Percentiles rank a stretch among this genome's conserved stretches.
phyloP scores from a whole-genome alignment of 2,797 vertebrate genomes.

The Rallus crepitans region DNA sequence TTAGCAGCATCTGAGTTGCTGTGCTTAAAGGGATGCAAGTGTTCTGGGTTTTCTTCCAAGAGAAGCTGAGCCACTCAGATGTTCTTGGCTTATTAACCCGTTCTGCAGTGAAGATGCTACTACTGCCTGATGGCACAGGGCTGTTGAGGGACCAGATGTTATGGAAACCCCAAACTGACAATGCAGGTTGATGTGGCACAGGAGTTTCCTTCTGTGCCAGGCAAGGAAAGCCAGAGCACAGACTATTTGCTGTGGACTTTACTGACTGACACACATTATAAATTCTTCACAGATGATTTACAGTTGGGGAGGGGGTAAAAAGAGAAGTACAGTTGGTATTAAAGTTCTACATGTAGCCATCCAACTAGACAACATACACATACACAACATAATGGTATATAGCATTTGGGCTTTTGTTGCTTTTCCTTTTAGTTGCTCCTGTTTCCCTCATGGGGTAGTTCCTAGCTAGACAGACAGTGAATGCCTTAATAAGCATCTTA shows the following conservation, averaged over 20 bases:
- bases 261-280: not conserved
- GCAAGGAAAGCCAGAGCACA: not conserved
- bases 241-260: not conserved
- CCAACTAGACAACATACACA: not conserved
- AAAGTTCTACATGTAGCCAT: not conserved
- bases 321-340: not conserved
- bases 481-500: not conserved
- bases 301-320: not conserved
- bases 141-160: not conserved
- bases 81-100: not conserved
- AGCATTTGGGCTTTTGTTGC: not conserved
- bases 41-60: not conserved
- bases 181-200: not conserved
- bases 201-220: not conserved
- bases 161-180: not conserved
- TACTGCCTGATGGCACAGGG: not conserved
- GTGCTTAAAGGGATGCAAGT: not conserved
- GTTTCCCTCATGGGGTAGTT: not conserved
- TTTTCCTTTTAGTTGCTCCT: not conserved
- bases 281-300: not conserved
- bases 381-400: not conserved
- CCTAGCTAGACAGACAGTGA: not conserved
- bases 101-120: not conserved
- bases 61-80: not conserved
- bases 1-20: not conserved